A percentile compares a stretch with the other conserved stretches of the same genome.
These are phyloP conservation scores for Oconnorella tubifera DNA, from an alignment of 2,888 invertebrate genomes.

Conservation along the genomic window DNA sequence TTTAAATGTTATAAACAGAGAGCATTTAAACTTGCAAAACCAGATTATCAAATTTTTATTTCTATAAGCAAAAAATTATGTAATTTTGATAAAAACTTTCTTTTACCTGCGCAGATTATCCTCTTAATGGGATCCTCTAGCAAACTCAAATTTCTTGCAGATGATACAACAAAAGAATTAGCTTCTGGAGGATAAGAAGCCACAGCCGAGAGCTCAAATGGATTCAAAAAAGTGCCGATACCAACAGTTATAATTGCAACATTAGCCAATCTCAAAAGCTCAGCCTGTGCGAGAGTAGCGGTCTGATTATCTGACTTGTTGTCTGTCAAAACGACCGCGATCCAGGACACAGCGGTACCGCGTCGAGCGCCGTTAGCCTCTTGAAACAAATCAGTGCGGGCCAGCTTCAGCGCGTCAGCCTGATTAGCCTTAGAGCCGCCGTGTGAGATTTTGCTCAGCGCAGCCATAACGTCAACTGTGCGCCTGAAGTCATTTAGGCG, in stretches of 20 bases:
- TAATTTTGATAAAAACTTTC: no score
- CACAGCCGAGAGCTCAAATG: conserved; percentile 26
- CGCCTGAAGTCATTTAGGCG: conserved; percentile 21
- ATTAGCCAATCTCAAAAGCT: conserved; percentile 14
- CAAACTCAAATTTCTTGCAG: conserved; percentile 14
- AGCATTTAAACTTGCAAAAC: no score
- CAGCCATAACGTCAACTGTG: not conserved
- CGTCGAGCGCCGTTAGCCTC: not conserved
- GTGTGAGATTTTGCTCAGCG: conserved; percentile 1
- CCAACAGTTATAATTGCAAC: conserved; percentile 26
- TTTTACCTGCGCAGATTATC: conserved; percentile 27
- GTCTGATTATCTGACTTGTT: conserved; percentile 15
- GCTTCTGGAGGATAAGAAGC: conserved; percentile 22
- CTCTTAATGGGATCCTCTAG: conserved; percentile 15
- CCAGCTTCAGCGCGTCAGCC: not conserved
- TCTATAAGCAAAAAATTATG: no score
- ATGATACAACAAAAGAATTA: conserved; percentile 23
- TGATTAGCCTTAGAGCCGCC: not conserved
- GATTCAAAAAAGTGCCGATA: conserved; percentile 25
- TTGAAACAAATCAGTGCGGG: not conserved
- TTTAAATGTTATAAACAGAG: no score
- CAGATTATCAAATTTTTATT: no score
- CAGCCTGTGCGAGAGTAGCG: conserved; percentile 16
- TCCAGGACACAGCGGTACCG: conserved; percentile 1
- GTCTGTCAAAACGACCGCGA: conserved; percentile 23